Evolutionary conservation across 2,113 vertebrate genomes (phyloP).

Genomic region (Cephalopholis sonnerati): DNA sequence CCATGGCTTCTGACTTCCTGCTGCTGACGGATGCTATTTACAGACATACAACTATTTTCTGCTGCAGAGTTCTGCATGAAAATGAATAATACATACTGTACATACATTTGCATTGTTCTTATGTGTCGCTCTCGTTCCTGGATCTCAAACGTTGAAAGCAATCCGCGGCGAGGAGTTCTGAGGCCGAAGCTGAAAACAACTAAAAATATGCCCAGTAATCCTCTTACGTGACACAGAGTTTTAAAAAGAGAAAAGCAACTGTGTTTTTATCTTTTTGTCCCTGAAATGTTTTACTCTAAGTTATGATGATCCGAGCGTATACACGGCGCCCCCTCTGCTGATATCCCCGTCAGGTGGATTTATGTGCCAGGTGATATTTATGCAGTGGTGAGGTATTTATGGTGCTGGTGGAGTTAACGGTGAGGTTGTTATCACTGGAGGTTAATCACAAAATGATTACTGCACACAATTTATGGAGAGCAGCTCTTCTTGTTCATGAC

Average conservation of each 20-base stretch:
- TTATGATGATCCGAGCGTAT: not conserved
- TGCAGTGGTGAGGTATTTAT: not conserved
- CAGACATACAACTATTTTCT: not conserved
- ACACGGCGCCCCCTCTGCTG: not conserved
- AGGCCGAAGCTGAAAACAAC: not conserved
- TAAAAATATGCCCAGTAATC: constrained; percentile 9
- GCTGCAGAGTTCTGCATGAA: not conserved
- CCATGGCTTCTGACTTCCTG: constrained; percentile 21
- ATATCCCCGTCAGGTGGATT: not conserved
- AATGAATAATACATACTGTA: not conserved
- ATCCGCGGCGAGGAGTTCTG: not conserved
- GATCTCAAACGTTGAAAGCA: not conserved
- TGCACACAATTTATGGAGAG: too few relatives aligned
- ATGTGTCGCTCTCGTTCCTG: not conserved
- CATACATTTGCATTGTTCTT: constrained; percentile 1
- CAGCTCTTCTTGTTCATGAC: too few relatives aligned
- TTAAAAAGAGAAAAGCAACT: not conserved
- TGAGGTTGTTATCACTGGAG: not conserved
- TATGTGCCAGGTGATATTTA: not conserved
- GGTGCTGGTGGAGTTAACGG: too few relatives aligned
- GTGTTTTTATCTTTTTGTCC: not conserved
- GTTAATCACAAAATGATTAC: too few relatives aligned
- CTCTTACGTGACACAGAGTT: constrained; percentile 2
- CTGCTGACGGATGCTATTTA: constrained; percentile 12
- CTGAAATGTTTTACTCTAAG: not conserved